phyloP scores from a whole-genome alignment of 1,140 invertebrate species.

The Temnothorax longispinosus region DNA sequence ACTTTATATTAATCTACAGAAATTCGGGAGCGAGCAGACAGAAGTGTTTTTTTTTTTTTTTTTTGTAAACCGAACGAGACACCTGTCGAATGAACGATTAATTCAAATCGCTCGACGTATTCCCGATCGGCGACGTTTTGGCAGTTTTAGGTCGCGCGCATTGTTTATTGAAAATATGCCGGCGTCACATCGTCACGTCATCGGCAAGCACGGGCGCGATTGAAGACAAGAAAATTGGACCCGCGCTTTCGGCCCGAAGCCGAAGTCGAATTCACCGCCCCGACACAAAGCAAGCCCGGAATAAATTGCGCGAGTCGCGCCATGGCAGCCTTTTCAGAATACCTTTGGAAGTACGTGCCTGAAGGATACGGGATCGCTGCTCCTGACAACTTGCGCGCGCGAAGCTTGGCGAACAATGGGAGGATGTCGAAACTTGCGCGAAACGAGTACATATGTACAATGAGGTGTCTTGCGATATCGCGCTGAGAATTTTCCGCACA shows the following conservation, averaged over 20 bases:
- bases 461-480: constrained; percentile 10
- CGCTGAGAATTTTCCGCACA: constrained; percentile 29
- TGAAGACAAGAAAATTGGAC: constrained; percentile 56
- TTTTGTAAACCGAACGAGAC: background rate
- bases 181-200: constrained; percentile 12
- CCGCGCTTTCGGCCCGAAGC: constrained; percentile 20
- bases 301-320: constrained; percentile 63
- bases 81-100: constrained; percentile 29
- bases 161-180: constrained; percentile 48
- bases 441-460: constrained; percentile 20
- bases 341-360: constrained; percentile 42
- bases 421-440: constrained; percentile 40
- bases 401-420: constrained; percentile 23
- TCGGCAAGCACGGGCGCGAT: background rate
- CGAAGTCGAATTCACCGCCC: constrained; percentile 49
- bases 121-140: constrained; percentile 32
- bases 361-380: constrained; percentile 46
- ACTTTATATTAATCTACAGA: constrained; percentile 7
- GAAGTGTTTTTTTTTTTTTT: background rate
- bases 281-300: constrained; percentile 58
- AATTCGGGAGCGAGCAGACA: background rate
- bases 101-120: constrained; percentile 11
- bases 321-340: constrained; percentile 55
- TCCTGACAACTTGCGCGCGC: constrained; percentile 35
- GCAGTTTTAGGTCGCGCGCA: constrained; percentile 33